Evolutionary conservation across 2,888 invertebrate species (phyloP), one percentile per base, ranked within the genome.

Genomic region (Anoncus sp.): DNA sequence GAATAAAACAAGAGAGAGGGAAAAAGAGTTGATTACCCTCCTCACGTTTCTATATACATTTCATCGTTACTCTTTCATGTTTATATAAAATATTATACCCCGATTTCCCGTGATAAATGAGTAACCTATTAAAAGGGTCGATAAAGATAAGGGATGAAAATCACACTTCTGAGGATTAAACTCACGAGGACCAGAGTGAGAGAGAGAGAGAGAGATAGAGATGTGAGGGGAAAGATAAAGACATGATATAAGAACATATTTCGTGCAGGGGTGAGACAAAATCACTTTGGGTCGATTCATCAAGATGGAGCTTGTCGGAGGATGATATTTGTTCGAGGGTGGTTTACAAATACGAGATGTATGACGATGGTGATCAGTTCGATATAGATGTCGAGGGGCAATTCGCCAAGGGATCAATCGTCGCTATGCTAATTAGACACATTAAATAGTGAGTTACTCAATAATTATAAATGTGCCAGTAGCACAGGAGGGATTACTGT

Each of bases 111-210:
- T 24, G 43, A 55, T 35, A 16, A 40, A 67, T 65, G 65, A 65
- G 51, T 51, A 49, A 24, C 14, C 14, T 49, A 20, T 10, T 14
- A 49, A 51, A 49, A 38, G 49, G 2, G 18, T 49, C 38, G n/a
- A 63, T 63, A 38, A 63, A 63, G 49, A 49, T 16, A 47, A 18
- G 47, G 63, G 49, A 63, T 22, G 38, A 38, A 31, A 24, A 43
- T 9, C 14, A 10, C 5, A 38, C 49, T 10, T 14, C 18, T 53
- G 27, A 9, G 18, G 55, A 55, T 66, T 45, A 45, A 55, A 18
- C 38, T 38, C 55, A 20, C 43, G 55, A 31, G 31, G 3, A 45
- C 16, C 40, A 53, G 16, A 47, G 31, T 7, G 31, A 31, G 3
- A 7, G 31, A 31, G 31, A 31, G 31, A 31, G 7, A 31, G 31